These are phyloP conservation scores for Tenebrio molitor DNA, from an alignment of 1,140 invertebrate genomes.

Conservation along the genomic window DNA sequence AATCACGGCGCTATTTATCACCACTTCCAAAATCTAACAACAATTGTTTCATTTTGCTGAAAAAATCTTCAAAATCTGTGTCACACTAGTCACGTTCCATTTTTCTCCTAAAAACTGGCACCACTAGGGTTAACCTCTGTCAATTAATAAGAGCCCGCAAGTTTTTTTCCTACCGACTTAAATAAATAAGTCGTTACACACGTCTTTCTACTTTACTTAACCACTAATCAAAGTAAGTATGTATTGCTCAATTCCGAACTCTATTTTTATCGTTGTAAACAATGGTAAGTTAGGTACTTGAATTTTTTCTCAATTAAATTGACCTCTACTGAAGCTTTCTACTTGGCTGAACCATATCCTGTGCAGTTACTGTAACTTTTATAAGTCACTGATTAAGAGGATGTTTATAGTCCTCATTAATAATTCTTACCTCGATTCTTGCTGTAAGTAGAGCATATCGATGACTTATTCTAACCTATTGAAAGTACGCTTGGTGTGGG, in stretches of 20 bases:
- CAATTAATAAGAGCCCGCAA: constrained; percentile 6
- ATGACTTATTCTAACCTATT: constrained; percentile 6
- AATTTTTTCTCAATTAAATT: constrained; percentile 10
- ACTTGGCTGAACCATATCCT: constrained; percentile 40
- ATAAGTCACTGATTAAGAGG: constrained; percentile 34
- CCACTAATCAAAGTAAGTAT: background rate
- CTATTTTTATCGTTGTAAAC: background rate
- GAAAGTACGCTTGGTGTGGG: constrained; percentile 15
- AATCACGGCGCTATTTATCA: background rate
- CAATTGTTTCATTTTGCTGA: no score
- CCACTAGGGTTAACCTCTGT: background rate
- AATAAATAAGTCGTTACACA: constrained; percentile 25
- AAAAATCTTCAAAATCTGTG: constrained; percentile 1
- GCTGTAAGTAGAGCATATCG: constrained; percentile 44
- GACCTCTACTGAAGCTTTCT: constrained; percentile 43
- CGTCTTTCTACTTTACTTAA: constrained; percentile 29
- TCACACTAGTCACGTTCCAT: background rate
- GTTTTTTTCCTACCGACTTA: constrained; percentile 1
- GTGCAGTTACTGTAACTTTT: constrained; percentile 34
- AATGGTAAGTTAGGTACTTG: constrained; percentile 3
- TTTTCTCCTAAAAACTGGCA: background rate
- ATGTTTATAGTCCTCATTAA: constrained; percentile 35
- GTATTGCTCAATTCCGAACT: constrained; percentile 11
- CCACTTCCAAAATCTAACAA: background rate
- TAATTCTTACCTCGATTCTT: constrained; percentile 27